Evolutionary conservation across 1,140 invertebrate species (phyloP).

Genomic region (Pararge aegeria): DNA sequence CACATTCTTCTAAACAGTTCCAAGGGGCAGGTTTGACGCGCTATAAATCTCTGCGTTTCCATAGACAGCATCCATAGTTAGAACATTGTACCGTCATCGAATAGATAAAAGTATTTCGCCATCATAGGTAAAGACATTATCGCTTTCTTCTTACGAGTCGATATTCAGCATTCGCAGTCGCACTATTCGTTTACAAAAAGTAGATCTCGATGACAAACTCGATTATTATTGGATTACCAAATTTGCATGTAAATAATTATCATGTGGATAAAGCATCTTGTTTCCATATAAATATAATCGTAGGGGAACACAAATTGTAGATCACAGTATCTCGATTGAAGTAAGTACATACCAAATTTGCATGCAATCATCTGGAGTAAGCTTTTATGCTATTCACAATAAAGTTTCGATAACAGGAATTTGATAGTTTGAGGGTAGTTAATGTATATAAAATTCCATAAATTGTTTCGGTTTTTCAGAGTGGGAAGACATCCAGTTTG

Average conservation of each 20-base stretch:
- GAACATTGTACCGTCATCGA: conserved; percentile 46
- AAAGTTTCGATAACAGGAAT: not conserved
- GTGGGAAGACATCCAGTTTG: too few relatives aligned
- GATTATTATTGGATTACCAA: conserved; percentile 23
- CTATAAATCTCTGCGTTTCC: conserved; percentile 46
- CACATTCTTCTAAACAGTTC: conserved; percentile 71
- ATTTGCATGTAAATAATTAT: conserved; percentile 24
- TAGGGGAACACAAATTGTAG: not conserved
- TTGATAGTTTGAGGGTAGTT: not conserved
- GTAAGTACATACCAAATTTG: conserved; percentile 1
- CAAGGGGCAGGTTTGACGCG: conserved; percentile 70
- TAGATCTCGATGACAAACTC: conserved; percentile 18
- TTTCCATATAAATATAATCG: conserved; percentile 1
- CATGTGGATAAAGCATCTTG: conserved; percentile 15
- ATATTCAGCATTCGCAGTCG: conserved; percentile 14
- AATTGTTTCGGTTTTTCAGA: not conserved
- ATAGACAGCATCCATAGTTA: conserved; percentile 66
- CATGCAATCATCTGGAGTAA: not conserved
- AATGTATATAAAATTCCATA: not conserved
- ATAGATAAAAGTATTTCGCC: conserved; percentile 37
- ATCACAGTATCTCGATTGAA: not conserved
- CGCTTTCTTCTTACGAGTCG: conserved; percentile 22
- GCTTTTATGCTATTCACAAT: not conserved
- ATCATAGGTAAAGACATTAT: conserved; percentile 17
- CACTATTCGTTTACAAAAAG: conserved; percentile 21